These are phyloP conservation scores for Drosophila aff. DNA, from an alignment of 1,140 invertebrate genomes.

Conservation along the genomic window DNA sequence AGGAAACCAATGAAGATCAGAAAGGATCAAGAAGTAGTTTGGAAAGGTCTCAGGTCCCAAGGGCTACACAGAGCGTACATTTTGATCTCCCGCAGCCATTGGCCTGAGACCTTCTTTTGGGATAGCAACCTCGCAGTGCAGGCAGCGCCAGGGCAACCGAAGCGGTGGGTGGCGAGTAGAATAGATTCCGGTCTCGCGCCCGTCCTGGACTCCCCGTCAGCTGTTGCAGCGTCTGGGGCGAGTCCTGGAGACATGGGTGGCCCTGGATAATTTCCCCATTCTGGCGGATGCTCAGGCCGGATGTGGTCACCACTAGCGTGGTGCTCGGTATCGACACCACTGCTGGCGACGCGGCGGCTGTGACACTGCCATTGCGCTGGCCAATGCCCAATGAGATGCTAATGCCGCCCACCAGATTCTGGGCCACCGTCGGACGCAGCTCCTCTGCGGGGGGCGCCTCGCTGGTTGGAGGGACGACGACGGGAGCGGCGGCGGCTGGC, in stretches of 20 bases:
- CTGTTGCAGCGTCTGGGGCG: constrained; percentile 78
- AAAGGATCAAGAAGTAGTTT: constrained; percentile 42
- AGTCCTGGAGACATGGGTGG: constrained; percentile 27
- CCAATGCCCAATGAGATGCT: constrained; percentile 81
- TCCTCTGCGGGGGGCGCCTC: constrained; percentile 46
- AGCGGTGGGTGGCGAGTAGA: constrained; percentile 73
- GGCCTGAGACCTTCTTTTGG: constrained; percentile 9
- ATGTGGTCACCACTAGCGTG: constrained; percentile 29
- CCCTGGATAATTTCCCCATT: constrained; percentile 41
- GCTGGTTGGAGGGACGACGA: constrained; percentile 13
- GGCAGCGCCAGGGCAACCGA: constrained; percentile 74
- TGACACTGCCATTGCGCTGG: constrained; percentile 65
- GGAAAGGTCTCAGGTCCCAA: constrained; percentile 17
- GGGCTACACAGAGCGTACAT: constrained; percentile 1
- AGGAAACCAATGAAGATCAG: constrained; percentile 39
- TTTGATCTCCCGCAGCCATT: neutral
- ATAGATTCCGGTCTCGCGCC: constrained; percentile 84
- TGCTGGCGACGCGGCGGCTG: constrained; percentile 31
- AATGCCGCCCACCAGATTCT: constrained; percentile 77
- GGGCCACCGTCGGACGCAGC: constrained; percentile 66
- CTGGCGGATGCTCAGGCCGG: constrained; percentile 44
- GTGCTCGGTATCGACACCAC: constrained; percentile 24
- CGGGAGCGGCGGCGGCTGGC: constrained; percentile 12
- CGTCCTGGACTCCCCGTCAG: constrained; percentile 83
- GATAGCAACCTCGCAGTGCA: constrained; percentile 81